Evolutionary conservation across 1,140 invertebrate species (phyloP), one percentile per base, ranked within the genome.

Genomic region (Berghia stephanieae): DNA sequence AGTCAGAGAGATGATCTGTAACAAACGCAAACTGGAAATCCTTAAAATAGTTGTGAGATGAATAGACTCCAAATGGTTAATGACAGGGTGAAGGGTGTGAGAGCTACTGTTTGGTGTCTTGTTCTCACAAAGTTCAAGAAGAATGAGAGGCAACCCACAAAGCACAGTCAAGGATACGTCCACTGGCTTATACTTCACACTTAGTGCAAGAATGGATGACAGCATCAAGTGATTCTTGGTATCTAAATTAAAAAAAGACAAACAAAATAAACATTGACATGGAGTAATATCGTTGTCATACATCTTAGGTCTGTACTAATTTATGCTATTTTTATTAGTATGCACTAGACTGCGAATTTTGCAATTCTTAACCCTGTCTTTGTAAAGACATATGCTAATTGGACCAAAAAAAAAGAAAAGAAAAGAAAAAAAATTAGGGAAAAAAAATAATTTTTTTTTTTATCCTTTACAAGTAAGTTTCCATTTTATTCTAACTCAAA

Each of bases 111-210:
- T 43, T 44, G 83, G 79, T 63, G 82, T 83, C 42, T 80, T 75
- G 34, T 80, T 77, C 43, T 83, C 82, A 75, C 87, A 88, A 63
- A 91, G 85, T 13, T 83, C 83, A 52, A 89, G 89, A n/a, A 93
- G 84, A 6, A 90, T 81, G 3, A 90, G 86, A 43, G 92, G 84
- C 18, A 93, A 83, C 40, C 92, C 91, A 83, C 91, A 91, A 3
- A 91, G 90, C 21, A 93, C 92, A 3, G 91, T 90, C 27, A 93
- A 87, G 40, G 88, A 90, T n/a, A 93, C 86, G 86, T 93, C 92
- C 68, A 90, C 87, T 21, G 92, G 88, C 75, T 90, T 87, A 84
- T 92, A 93, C 42, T 90, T 90, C 10, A 92, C 89, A 85, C 91
- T 92, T 66, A 93, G 84, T 3, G 91, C 90, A 86, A 92, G 92